phyloP scores from a whole-genome alignment of 2,888 invertebrate genomes.

The Idaea straminata region DNA sequence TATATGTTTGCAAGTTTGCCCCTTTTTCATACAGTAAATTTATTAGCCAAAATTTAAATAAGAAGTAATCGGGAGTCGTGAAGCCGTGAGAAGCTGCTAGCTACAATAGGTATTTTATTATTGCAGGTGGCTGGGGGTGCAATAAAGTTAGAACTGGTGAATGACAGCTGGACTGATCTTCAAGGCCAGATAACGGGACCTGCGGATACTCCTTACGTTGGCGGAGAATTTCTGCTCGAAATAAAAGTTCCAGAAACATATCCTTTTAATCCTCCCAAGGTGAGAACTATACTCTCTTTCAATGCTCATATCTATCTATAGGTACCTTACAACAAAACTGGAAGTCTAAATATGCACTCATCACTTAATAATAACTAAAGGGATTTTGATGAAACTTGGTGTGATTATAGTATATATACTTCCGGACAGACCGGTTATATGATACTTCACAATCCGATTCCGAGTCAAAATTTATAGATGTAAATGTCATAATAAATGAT shows the following conservation, averaged over 20 bases:
- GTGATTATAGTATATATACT: too few relatives aligned
- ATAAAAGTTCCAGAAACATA: conserved; percentile 99
- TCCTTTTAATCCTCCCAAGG: conserved; percentile 99
- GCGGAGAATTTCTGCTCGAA: conserved; percentile 95
- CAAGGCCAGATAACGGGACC: conserved; percentile 98
- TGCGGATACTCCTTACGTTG: conserved; percentile 98
- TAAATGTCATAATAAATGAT: too few relatives aligned
- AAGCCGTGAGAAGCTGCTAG: background rate
- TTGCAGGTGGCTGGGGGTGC: conserved; percentile 90
- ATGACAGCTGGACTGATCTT: conserved; percentile 95
- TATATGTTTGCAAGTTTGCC: too few relatives aligned
- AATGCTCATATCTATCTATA: background rate
- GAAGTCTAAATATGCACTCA: too few relatives aligned
- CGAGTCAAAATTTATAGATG: too few relatives aligned
- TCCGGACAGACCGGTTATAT: too few relatives aligned
- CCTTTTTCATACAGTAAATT: conserved; percentile 1
- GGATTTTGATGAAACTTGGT: too few relatives aligned
- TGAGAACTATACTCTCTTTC: conserved; percentile 54
- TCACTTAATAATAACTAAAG: too few relatives aligned
- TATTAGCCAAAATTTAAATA: background rate
- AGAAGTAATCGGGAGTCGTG: too few relatives aligned
- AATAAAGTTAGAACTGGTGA: conserved; percentile 93
- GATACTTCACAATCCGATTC: too few relatives aligned
- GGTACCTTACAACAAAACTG: too few relatives aligned
- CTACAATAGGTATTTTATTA: conserved; percentile 3